phyloP scores from a whole-genome alignment of 2,888 invertebrate species.

The Arctia plantaginis region DNA sequence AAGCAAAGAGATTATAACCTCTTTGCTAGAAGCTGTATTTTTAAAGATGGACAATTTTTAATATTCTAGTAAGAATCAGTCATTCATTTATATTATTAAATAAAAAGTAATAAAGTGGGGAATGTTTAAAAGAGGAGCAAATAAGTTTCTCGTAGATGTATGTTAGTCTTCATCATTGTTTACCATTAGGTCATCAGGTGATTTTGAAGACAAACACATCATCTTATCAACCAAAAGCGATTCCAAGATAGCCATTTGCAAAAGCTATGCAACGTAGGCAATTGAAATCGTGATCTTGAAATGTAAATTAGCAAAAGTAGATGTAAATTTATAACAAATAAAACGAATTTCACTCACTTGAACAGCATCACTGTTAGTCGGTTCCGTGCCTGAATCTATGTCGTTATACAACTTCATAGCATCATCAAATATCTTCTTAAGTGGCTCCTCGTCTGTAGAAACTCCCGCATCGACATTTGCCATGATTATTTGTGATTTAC shows the following conservation, averaged over 20 bases:
- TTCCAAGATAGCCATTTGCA: background rate
- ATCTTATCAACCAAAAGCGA: background rate
- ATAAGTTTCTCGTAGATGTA: too few species aligned
- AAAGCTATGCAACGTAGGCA: background rate
- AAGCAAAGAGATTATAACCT: too few species aligned
- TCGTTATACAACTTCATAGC: slow-evolving; percentile 90
- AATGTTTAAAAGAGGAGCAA: too few species aligned
- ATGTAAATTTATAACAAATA: background rate
- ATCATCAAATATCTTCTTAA: slow-evolving; percentile 87
- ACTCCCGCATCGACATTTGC: slow-evolving; percentile 59
- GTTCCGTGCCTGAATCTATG: slow-evolving; percentile 88
- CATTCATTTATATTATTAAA: too few species aligned
- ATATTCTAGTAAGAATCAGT: too few species aligned
- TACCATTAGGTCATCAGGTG: too few species aligned
- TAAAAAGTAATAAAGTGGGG: too few species aligned
- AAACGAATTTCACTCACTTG: slow-evolving; percentile 85
- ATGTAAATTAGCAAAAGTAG: background rate
- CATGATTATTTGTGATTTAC: slow-evolving; percentile 53
- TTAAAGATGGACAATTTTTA: too few species aligned
- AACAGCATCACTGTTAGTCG: slow-evolving; percentile 89
- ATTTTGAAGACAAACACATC: background rate
- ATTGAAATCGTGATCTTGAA: background rate
- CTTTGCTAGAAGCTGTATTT: too few species aligned
- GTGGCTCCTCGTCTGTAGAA: slow-evolving; percentile 70
- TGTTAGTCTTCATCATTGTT: too few species aligned